Percentiles rank a stretch among this genome's conserved stretches.
phyloP scores from a whole-genome alignment of 1,140 invertebrate species.

The Bombus turneri region DNA sequence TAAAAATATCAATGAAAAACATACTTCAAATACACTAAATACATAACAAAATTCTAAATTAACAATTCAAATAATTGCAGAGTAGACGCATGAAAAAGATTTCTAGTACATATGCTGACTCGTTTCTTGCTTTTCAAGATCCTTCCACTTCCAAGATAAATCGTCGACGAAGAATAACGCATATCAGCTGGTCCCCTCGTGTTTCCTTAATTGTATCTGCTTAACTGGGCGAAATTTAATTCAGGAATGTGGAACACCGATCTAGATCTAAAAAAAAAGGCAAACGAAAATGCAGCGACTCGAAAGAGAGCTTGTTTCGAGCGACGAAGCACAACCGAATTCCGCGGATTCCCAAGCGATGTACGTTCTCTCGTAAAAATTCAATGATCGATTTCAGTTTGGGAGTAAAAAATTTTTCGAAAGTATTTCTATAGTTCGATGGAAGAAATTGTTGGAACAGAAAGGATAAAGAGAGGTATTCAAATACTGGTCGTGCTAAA shows the following conservation, averaged over 20 bases:
- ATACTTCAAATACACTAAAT: no score
- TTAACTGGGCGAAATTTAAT: conserved; percentile 53
- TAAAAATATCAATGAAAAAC: not conserved
- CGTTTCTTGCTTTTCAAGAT: no score
- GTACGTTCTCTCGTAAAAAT: not conserved
- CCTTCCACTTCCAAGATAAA: not conserved
- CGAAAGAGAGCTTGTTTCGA: not conserved
- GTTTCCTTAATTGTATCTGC: conserved; percentile 2
- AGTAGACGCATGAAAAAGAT: not conserved
- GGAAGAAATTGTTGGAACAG: not conserved
- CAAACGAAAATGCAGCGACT: not conserved
- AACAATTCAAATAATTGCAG: not conserved
- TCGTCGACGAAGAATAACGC: not conserved
- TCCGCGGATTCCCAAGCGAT: not conserved
- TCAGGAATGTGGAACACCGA: not conserved
- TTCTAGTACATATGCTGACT: not conserved
- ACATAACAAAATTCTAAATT: not conserved
- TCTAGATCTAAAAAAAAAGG: no score
- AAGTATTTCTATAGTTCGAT: not conserved
- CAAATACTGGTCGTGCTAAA: not conserved
- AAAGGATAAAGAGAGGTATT: not conserved
- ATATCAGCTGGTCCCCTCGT: not conserved
- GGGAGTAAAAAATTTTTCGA: not conserved
- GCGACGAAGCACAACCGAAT: conserved; percentile 3
- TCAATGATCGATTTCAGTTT: not conserved